Evolutionary conservation across 1,140 invertebrate genomes (phyloP), one percentile per base, ranked within the genome.

Genomic region (Hesperophylax magnus): DNA sequence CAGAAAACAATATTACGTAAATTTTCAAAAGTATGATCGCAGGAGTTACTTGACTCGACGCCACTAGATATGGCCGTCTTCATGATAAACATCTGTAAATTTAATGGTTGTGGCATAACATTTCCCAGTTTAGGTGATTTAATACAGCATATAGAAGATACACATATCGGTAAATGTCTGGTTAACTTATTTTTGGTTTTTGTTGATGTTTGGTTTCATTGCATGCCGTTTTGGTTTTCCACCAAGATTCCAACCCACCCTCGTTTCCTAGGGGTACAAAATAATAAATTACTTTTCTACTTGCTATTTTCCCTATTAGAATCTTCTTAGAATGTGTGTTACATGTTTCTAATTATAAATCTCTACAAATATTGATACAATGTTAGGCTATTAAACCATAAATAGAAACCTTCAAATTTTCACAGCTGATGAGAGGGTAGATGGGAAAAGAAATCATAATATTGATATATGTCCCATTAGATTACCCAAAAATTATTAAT

Each of bases 61-160:
- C 69, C 60, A 58, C 77, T 56, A 85, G 91, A 90, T 89, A 96
- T 96, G 95, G 95, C 95, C 88, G 94, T 96, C 90, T 96, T 96
- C 92, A 92, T 96, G 91, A 91, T 95, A 87, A 96, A 96, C 91
- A 93, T 94, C 89, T 96, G 95, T 92, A 96, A 95, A 93, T 96
- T 95, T 90, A 94, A 94, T 91, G 93, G 93, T 88, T 96, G 95
- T 92, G 94, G 94, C 85, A 92, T 95, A 85, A 95, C 92, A 84
- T 96, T 95, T 93, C 92, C 94, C 86, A 94, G 91, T 90, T 91
- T 96, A 87, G 90, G 91, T 84, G 94, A 95, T 88, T 90, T 96
- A 87, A 96, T 96, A 87, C 93, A 94, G 87, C 95, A 96, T 89
- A 96, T 96, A 85, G 95, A 96, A 91, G 94, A 95, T 85, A 94